These are phyloP conservation scores for Eupsittula cactorum DNA, from an alignment of 2,113 vertebrate genomes.

Conservation along the genomic window DNA sequence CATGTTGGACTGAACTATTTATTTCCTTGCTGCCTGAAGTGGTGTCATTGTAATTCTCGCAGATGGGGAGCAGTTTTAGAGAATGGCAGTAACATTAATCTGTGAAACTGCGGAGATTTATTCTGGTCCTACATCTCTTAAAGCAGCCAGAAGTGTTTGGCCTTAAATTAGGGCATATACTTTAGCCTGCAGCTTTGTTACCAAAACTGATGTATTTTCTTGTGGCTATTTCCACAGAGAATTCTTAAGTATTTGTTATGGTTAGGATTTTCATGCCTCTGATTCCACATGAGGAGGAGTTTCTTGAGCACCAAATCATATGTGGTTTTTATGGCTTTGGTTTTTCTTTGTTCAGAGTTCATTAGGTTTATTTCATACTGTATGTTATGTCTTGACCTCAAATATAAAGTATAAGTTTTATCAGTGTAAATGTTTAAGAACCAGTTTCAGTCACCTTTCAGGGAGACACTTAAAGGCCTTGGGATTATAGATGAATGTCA, in stretches of 20 bases:
- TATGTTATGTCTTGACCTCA: accelerated
- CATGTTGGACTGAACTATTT: background rate
- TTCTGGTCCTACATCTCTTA: accelerated
- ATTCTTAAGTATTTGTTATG: background rate
- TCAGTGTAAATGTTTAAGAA: background rate
- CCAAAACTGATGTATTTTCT: background rate
- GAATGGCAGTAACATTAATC: background rate
- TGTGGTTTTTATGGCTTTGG: background rate
- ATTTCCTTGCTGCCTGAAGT: background rate
- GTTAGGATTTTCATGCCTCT: background rate
- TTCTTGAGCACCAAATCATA: background rate
- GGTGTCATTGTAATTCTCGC: background rate
- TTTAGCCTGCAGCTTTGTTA: background rate
- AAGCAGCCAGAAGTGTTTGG: background rate
- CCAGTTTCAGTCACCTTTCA: background rate
- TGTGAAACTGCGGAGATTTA: background rate
- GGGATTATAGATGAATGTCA: background rate
- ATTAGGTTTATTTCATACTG: background rate
- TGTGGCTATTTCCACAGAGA: background rate
- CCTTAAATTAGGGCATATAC: background rate
- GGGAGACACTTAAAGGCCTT: background rate
- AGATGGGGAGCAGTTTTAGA: background rate
- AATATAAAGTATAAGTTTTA: background rate
- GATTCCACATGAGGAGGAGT: background rate
- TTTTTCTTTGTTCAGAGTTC: background rate